These are phyloP conservation scores for Ictidomys tridecemlineatus DNA, from an alignment of 2,113 vertebrate genomes.

Conservation along the genomic window DNA sequence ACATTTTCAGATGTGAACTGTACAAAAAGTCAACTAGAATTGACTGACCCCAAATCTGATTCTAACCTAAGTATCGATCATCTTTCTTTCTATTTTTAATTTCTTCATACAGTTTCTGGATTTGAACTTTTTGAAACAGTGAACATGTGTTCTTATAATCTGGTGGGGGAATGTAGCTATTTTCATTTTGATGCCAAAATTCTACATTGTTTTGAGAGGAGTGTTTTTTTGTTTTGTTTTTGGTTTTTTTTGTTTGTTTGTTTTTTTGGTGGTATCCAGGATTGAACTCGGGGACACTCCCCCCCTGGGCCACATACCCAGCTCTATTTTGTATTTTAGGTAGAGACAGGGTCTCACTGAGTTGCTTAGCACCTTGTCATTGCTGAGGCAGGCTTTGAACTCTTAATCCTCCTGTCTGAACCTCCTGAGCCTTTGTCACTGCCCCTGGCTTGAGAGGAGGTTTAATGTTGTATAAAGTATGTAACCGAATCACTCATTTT, in stretches of 20 bases:
- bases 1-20: not conserved
- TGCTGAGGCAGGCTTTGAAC: too few species aligned
- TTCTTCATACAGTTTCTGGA: slow-evolving; percentile 12
- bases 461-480: slow-evolving; percentile 40
- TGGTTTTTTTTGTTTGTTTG: too few species aligned
- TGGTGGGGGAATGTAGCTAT: not conserved
- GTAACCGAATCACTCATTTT: not conserved
- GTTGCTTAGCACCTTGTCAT: too few species aligned
- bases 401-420: too few species aligned
- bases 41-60: not conserved
- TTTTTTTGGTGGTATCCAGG: too few species aligned
- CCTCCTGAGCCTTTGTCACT: too few species aligned
- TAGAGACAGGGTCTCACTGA: too few species aligned
- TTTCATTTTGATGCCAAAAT: slow-evolving; percentile 51
- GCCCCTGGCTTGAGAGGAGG: not conserved
- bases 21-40: slow-evolving; percentile 2
- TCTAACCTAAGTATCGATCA: not conserved
- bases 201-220: not conserved
- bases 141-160: not conserved
- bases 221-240: too few species aligned
- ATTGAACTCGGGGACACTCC: too few species aligned
- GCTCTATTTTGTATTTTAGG: too few species aligned
- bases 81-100: slow-evolving; percentile 34
- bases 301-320: too few species aligned
- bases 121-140: slow-evolving; percentile 14